Evolutionary conservation across 2,113 vertebrate genomes (phyloP).

Genomic region (Heterocephalus glaber): DNA sequence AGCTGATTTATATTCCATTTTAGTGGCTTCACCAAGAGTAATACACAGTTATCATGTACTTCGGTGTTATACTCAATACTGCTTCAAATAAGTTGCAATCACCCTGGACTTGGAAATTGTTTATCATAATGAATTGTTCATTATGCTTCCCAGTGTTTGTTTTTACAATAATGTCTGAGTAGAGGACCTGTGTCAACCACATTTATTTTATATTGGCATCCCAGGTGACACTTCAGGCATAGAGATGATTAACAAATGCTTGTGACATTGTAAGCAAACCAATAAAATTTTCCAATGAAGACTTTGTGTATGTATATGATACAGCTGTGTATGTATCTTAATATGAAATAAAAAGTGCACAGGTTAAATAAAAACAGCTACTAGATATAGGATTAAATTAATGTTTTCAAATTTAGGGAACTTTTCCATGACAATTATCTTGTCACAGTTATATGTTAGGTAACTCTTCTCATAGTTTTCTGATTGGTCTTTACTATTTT

Average conservation of each 20-base stretch:
- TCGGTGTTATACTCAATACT: neutral
- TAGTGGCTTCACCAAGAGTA: neutral
- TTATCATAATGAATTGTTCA: neutral
- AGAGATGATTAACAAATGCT: conserved; percentile 36
- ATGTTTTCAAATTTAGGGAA: conserved; percentile 43
- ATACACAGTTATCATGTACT: neutral
- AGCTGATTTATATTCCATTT: conserved; percentile 41
- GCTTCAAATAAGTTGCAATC: conserved; percentile 2
- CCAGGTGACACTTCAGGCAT: neutral
- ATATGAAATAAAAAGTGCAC: neutral
- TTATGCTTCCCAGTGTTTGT: neutral
- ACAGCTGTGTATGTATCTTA: neutral
- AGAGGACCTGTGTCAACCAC: neutral
- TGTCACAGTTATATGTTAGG: neutral
- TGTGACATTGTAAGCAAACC: neutral
- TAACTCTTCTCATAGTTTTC: neutral
- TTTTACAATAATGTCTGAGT: conserved; percentile 12
- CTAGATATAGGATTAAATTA: neutral
- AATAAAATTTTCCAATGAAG: neutral
- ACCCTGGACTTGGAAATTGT: neutral
- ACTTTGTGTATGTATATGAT: neutral
- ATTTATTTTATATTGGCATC: neutral
- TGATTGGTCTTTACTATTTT: neutral
- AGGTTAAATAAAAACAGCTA: neutral
- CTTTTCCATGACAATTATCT: neutral